Percentiles rank a stretch among this genome's conserved stretches.
These are phyloP conservation scores for Meteorus cinctellus DNA, from an alignment of 2,888 invertebrate species.

Conservation along the genomic window DNA sequence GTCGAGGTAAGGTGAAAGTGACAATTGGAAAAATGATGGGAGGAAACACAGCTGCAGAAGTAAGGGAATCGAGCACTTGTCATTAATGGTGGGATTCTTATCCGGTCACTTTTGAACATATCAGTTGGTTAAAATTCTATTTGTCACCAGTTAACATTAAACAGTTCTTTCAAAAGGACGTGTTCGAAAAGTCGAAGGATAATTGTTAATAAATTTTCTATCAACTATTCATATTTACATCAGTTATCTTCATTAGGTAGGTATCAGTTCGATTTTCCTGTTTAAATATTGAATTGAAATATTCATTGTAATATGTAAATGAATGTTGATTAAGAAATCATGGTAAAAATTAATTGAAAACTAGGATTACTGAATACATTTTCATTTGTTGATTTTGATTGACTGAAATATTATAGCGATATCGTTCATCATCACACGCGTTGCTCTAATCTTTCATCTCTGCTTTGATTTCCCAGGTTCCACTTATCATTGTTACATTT, in stretches of 20 bases:
- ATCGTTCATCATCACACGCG: not conserved
- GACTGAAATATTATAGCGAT: not conserved
- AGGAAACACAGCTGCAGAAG: not conserved
- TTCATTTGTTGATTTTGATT: not conserved
- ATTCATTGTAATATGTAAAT: not conserved
- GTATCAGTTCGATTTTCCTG: not conserved
- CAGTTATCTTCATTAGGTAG: not conserved
- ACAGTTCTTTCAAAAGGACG: slow-evolving; percentile 52
- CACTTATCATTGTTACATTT: not conserved
- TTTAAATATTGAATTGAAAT: not conserved
- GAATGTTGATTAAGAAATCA: too few species aligned
- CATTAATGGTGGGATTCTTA: slow-evolving; percentile 59
- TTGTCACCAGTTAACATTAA: slow-evolving; percentile 59
- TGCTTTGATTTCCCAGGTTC: not conserved
- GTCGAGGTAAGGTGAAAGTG: slow-evolving; percentile 67
- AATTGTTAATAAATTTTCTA: not conserved
- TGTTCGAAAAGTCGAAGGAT: slow-evolving; percentile 1
- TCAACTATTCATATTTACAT: slow-evolving; percentile 4
- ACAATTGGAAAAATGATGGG: slow-evolving; percentile 60
- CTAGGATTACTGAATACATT: not conserved
- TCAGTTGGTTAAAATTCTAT: slow-evolving; percentile 33
- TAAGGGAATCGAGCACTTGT: slow-evolving; percentile 51
- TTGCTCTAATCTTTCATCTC: not conserved
- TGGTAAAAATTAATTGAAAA: not conserved
- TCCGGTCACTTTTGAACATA: slow-evolving; percentile 38